Percentiles rank a stretch among this genome's conserved stretches.
Conservation (phyloP, 2,113 vertebrate genomes). For the Lontra canadensis region DNA sequence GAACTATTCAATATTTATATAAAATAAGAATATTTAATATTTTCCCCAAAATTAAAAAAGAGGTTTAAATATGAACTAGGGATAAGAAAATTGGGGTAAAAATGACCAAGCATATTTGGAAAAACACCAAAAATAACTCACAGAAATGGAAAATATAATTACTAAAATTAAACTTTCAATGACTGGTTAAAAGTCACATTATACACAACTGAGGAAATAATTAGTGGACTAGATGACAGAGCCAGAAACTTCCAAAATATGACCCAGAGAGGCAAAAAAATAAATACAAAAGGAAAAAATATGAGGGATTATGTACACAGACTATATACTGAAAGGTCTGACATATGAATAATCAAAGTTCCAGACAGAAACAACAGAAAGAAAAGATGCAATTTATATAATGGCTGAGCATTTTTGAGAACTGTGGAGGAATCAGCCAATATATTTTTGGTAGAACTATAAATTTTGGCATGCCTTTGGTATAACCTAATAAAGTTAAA, state of each 20-base stretch:
- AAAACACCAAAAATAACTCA: conserved; percentile 33
- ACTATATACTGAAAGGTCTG: background rate
- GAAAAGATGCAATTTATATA: background rate
- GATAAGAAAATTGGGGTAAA: background rate
- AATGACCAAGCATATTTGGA: background rate
- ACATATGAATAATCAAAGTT: background rate
- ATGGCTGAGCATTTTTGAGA: background rate
- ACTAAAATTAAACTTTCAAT: background rate
- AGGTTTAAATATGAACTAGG: background rate
- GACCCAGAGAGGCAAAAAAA: background rate
- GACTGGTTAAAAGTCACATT: background rate
- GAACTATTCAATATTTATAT: background rate
- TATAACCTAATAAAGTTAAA: background rate
- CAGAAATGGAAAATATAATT: background rate
- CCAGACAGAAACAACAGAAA: background rate
- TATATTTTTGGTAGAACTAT: background rate
- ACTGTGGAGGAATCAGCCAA: background rate
- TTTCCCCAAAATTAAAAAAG: background rate
- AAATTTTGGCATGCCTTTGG: background rate
- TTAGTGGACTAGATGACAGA: background rate
- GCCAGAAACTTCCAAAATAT: background rate
- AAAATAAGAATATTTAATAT: background rate
- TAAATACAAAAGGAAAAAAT: background rate
- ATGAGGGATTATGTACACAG: background rate
- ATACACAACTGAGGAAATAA: background rate